Evolutionary conservation across 2,113 vertebrate species (phyloP), one percentile per base, ranked within the genome.

Genomic region (Illadopsis cleaveri): DNA sequence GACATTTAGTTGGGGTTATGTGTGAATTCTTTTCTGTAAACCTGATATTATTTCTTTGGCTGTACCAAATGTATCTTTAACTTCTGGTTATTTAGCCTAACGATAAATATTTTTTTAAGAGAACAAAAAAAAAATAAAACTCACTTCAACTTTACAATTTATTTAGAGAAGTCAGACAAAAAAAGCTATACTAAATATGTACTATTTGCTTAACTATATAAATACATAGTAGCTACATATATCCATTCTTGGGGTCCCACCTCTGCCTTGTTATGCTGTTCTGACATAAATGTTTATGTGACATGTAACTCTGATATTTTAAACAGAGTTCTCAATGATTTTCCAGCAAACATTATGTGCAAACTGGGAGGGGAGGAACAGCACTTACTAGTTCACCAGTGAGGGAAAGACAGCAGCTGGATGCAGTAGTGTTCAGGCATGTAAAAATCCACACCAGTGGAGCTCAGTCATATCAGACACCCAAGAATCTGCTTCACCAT

Each of bases 251-350:
- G 38, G 35, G 30, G 53, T 73, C 47, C 13, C 38, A 40, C 27
- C 37, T 76, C 47, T 9, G 28, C 15, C 47, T 68, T 3, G 1
- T 85, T 75, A 20, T 18, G 42, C 23, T 70, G 6, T 53, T 88
- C 64, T 88, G n/a, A 57, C 51, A 61, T 66, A 93, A 93, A 75
- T 79, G 56, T 69, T 95, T 77, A 62, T 18, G 40, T 85, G 64
- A 76, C 11, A 2, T 25, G 3, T 33, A 80, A 47, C 10, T 65
- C 30, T 12, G 25, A 35, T 62, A 42, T 82, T 79, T 84, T 51
- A 82, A 79, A 38, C 31, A 75, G 38, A 31, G 24, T 64, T 84
- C 37, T 85, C 61, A 15, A 13, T 40, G 61, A 60, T 69, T 87
- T 94, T 79, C 53, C 48, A 58, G 33, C 70, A 84, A 84, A 51